A percentile compares a stretch with the other conserved stretches of the same genome.
These are phyloP conservation scores for Noctua janthe DNA, from an alignment of 2,888 invertebrate genomes.

Conservation along the genomic window DNA sequence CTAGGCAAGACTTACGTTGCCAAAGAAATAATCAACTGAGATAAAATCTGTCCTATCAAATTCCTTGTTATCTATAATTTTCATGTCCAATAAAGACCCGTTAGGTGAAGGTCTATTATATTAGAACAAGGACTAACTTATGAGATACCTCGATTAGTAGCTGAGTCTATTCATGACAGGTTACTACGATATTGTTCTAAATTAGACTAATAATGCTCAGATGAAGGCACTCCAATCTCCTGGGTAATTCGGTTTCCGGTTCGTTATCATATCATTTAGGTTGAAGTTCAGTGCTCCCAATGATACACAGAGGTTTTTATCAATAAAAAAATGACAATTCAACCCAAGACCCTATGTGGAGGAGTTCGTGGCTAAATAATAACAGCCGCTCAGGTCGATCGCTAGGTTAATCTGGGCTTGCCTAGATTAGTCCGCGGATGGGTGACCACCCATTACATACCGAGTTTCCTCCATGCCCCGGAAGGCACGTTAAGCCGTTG, in stretches of 20 bases:
- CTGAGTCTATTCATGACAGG: neutral
- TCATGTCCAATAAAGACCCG: slow-evolving; percentile 1
- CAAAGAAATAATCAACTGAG: neutral
- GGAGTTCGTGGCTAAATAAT: no score
- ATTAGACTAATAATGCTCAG: neutral
- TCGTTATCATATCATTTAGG: neutral
- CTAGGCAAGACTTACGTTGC: neutral
- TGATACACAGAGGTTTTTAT: neutral
- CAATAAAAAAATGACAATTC: neutral
- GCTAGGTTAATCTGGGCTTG: no score
- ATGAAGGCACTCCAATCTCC: neutral
- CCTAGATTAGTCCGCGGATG: no score
- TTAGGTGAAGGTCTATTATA: neutral
- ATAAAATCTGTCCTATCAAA: neutral
- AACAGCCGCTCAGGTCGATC: no score
- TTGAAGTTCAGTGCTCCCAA: neutral
- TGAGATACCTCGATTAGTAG: neutral
- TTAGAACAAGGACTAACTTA: slow-evolving; percentile 3
- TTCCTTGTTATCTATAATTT: slow-evolving; percentile 7
- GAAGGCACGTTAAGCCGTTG: no score
- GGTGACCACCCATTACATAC: no score
- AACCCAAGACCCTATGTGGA: neutral
- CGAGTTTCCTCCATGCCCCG: no score
- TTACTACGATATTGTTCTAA: slow-evolving; percentile 26
- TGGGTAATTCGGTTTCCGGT: neutral